Percentiles rank a stretch among this genome's conserved stretches.
Conservation (phyloP, 2,888 invertebrate species). For the Drosophila greeni region DNA sequence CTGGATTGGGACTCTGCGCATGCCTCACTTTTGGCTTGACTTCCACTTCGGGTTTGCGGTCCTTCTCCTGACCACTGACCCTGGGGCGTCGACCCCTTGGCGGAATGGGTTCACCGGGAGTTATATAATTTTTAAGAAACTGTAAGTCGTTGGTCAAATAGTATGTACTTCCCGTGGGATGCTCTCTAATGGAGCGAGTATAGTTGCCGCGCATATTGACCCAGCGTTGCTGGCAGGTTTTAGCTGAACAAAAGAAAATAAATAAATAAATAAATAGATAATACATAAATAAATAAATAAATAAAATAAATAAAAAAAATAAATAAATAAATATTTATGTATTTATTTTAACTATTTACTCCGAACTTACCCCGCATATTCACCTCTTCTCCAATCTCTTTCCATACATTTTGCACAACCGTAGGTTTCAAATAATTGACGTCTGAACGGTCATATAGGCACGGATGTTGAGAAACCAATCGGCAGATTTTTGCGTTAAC, state of each 20-base stretch:
- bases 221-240: slow-evolving; percentile 76
- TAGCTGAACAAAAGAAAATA: slow-evolving; percentile 52
- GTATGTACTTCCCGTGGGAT: slow-evolving; percentile 66
- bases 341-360: neutral
- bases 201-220: slow-evolving; percentile 77
- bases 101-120: slow-evolving; percentile 60
- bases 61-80: slow-evolving; percentile 38
- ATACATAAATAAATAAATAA: neutral
- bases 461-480: slow-evolving; percentile 71
- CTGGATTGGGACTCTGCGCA: slow-evolving; percentile 14
- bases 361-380: slow-evolving; percentile 69
- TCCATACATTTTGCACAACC: slow-evolving; percentile 62
- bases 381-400: slow-evolving; percentile 71
- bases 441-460: slow-evolving; percentile 76
- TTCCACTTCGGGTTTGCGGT: neutral
- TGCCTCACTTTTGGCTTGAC: slow-evolving; percentile 9
- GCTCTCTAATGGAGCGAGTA: slow-evolving; percentile 76
- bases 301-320: too few species aligned
- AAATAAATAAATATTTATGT: neutral
- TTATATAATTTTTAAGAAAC: slow-evolving; percentile 71
- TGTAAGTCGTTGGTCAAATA: slow-evolving; percentile 71
- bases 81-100: slow-evolving; percentile 46
- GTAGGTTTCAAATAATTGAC: slow-evolving; percentile 57
- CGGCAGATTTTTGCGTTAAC: slow-evolving; percentile 74
- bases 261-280: neutral